phyloP scores from a whole-genome alignment of 2,888 invertebrate species.

The Automeris io region DNA sequence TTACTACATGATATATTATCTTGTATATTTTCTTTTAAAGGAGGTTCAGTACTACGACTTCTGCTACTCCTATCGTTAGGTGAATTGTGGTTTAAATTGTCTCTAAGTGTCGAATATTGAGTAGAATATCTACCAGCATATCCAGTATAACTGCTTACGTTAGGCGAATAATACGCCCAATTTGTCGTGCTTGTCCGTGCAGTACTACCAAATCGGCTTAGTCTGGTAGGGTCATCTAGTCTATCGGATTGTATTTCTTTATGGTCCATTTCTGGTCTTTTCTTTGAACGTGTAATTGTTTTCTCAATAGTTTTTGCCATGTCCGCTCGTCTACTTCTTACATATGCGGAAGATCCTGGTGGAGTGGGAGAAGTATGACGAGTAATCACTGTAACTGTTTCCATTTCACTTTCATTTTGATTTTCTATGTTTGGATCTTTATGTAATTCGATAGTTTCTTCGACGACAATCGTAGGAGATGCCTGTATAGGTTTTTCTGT shows the following conservation, averaged over 20 bases:
- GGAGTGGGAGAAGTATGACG: conserved; percentile 88
- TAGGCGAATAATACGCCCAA: conserved; percentile 80
- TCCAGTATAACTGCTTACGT: conserved; percentile 53
- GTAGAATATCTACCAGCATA: conserved; percentile 70
- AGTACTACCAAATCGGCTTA: conserved; percentile 77
- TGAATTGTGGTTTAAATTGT: conserved; percentile 36
- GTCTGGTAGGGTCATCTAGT: conserved; percentile 81
- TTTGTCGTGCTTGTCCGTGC: conserved; percentile 78
- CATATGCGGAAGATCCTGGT: conserved; percentile 79
- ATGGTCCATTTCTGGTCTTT: conserved; percentile 77
- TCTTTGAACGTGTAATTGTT: conserved; percentile 78
- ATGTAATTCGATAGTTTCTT: conserved; percentile 27
- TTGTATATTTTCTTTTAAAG: conserved; percentile 37
- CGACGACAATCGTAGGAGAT: conserved; percentile 27
- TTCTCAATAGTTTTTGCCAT: conserved; percentile 84
- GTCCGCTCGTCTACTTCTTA: conserved; percentile 82
- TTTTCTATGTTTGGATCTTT: conserved; percentile 21
- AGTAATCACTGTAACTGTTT: conserved; percentile 80
- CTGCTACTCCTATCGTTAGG: conserved; percentile 53
- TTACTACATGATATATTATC: conserved; percentile 28
- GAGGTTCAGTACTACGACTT: conserved; percentile 56
- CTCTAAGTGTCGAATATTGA: conserved; percentile 57
- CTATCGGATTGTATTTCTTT: conserved; percentile 86
- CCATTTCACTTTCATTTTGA: conserved; percentile 40
- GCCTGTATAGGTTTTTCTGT: conserved; percentile 30